phyloP scores from a whole-genome alignment of 2,888 invertebrate species.

The Caenorhabditis sp. region DNA sequence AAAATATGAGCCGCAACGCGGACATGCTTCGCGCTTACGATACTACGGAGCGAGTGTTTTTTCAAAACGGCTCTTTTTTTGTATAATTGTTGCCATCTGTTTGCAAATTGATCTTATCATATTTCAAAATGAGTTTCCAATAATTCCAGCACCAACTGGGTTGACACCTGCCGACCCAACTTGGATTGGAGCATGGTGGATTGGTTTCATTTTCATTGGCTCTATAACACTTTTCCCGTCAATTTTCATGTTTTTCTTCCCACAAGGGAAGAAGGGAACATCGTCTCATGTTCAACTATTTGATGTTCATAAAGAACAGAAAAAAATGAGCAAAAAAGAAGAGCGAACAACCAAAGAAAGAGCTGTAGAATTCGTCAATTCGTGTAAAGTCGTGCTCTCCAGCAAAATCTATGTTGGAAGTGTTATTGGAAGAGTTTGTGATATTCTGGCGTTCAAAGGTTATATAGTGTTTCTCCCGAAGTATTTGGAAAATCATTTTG shows the following conservation, averaged over 20 bases:
- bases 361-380: constrained; percentile 48
- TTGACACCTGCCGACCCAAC: constrained; percentile 71
- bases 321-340: constrained; percentile 22
- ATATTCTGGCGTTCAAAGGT: constrained; percentile 70
- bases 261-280: constrained; percentile 47
- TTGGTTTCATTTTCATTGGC: constrained; percentile 71
- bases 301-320: constrained; percentile 32
- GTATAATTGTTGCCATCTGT: no score
- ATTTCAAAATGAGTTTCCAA: not conserved
- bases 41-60: no score
- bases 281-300: constrained; percentile 23
- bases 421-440: constrained; percentile 66
- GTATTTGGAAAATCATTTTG: constrained; percentile 70
- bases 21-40: no score
- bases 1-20: no score
- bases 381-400: constrained; percentile 56
- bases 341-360: constrained; percentile 27
- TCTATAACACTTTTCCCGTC: constrained; percentile 58
- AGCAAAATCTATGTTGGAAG: constrained; percentile 63
- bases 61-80: no score
- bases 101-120: no score
- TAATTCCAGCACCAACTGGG: constrained; percentile 53
- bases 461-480: constrained; percentile 70
- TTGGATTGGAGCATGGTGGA: constrained; percentile 74
- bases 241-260: constrained; percentile 71